These are phyloP conservation scores for Hypsibius dujardini DNA, from an alignment of 1,140 invertebrate genomes.

Conservation along the genomic window DNA sequence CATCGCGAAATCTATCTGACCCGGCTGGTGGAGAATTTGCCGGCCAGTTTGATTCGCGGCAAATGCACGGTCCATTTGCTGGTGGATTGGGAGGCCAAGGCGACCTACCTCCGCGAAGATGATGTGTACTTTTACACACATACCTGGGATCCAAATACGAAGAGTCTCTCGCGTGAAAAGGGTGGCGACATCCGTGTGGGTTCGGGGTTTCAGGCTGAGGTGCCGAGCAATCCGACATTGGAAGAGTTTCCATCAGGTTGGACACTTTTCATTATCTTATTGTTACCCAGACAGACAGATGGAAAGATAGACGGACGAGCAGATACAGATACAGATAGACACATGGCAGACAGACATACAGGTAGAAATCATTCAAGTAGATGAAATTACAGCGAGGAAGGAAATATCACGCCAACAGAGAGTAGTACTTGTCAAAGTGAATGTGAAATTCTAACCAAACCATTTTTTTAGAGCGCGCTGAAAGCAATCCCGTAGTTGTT, in stretches of 20 bases:
- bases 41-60: slow-evolving; percentile 92
- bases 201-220: slow-evolving; percentile 82
- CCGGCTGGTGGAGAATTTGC: slow-evolving; percentile 88
- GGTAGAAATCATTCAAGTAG: slow-evolving; percentile 16
- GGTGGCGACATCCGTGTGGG: slow-evolving; percentile 78
- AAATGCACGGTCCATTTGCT: slow-evolving; percentile 94
- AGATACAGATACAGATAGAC: neutral
- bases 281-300: slow-evolving; percentile 15
- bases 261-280: neutral
- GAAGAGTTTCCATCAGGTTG: slow-evolving; percentile 17
- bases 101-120: slow-evolving; percentile 89
- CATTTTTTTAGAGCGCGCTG: no score
- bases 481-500: neutral
- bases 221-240: slow-evolving; percentile 25
- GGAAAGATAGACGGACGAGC: slow-evolving; percentile 21
- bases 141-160: slow-evolving; percentile 95
- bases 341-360: slow-evolving; percentile 9
- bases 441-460: no score
- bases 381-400: no score
- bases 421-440: no score
- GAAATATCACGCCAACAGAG: no score
- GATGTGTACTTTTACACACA: slow-evolving; percentile 98
- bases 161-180: slow-evolving; percentile 93
- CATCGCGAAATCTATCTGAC: slow-evolving; percentile 95
- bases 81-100: slow-evolving; percentile 88